These are phyloP conservation scores for Rhadinocentrus ornatus DNA, from an alignment of 2,797 vertebrate genomes.

Conservation along the genomic window DNA sequence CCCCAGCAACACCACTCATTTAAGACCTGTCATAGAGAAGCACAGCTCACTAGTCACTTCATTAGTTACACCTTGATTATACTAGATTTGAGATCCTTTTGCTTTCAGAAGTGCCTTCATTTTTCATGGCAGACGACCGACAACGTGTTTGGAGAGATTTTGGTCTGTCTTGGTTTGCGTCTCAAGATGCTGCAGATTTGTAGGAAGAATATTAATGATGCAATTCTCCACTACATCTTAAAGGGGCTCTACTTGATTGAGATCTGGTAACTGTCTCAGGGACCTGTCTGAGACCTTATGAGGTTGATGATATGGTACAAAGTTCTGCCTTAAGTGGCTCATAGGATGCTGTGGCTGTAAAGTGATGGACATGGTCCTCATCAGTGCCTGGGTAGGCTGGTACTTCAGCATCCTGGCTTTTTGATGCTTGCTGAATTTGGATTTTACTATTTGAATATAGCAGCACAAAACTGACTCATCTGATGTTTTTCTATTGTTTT, in stretches of 20 bases:
- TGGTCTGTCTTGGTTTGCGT: neutral
- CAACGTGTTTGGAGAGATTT: neutral
- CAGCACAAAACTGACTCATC: neutral
- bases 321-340: neutral
- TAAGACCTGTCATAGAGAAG: neutral
- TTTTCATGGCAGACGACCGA: neutral
- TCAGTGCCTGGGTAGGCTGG: neutral
- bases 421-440: neutral
- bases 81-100: neutral
- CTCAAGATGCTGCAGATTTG: slow-evolving; percentile 2
- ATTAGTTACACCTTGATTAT: neutral
- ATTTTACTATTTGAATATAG: neutral
- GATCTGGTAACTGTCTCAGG: neutral
- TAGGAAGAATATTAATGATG: slow-evolving; percentile 4
- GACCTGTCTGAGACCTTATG: neutral
- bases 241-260: neutral
- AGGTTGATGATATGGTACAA: neutral
- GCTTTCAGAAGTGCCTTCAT: neutral
- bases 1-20: neutral
- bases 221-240: neutral
- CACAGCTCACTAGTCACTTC: neutral
- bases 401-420: neutral
- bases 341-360: neutral
- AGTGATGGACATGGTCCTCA: neutral
- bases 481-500: neutral